These are phyloP conservation scores for Gorsachius magnificus DNA, from an alignment of 2,797 vertebrate genomes.

Conservation along the genomic window DNA sequence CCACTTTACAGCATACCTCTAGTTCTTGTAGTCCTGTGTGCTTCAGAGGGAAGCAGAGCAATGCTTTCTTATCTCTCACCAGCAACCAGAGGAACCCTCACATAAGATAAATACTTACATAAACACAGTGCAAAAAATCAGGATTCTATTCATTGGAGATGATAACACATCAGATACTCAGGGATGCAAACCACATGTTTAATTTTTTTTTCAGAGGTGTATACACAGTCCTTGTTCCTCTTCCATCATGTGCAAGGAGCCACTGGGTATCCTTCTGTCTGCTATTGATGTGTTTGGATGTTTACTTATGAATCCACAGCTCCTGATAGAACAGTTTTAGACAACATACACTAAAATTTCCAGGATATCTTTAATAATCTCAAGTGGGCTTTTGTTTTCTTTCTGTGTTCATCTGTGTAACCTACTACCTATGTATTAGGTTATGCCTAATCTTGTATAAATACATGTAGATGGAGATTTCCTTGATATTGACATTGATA, in stretches of 20 bases:
- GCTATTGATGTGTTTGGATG: not conserved
- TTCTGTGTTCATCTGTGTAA: not conserved
- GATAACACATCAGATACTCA: not conserved
- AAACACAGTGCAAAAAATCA: not conserved
- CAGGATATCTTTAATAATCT: not conserved
- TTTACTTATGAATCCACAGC: not conserved
- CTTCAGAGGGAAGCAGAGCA: not conserved
- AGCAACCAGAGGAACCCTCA: not conserved
- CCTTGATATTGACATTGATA: not conserved
- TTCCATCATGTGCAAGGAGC: not conserved
- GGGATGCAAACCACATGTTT: not conserved
- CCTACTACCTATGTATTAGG: not conserved
- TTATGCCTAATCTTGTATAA: not conserved
- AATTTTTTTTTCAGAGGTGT: not conserved
- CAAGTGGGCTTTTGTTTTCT: not conserved
- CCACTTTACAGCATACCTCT: not conserved
- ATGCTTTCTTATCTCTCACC: not conserved
- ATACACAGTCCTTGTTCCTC: not conserved
- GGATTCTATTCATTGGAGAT: not conserved
- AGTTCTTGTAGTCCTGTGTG: rapidly evolving
- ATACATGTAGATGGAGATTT: not conserved
- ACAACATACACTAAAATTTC: not conserved
- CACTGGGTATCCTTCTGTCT: not conserved
- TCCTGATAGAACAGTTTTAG: not conserved
- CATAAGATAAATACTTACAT: not conserved